Conservation (phyloP, 2,888 invertebrate genomes). For the Panzeria rudis region DNA sequence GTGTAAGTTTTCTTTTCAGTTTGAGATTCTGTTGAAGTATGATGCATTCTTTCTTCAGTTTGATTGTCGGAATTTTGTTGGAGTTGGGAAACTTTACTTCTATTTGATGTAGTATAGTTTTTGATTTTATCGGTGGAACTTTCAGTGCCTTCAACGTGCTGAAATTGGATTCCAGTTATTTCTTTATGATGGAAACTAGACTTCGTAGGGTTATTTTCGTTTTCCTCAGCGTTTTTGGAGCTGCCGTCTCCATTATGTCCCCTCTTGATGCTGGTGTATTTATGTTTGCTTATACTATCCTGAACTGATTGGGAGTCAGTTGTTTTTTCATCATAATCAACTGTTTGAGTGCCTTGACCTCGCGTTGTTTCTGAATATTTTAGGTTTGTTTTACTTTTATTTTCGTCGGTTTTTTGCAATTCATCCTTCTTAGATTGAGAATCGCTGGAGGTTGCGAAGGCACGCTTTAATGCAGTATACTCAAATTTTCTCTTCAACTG, state of each 20-base stretch:
- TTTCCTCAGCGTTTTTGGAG: neutral
- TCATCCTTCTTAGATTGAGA: neutral
- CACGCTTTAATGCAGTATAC: neutral
- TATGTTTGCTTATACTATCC: neutral
- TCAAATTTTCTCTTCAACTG: neutral
- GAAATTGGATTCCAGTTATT: neutral
- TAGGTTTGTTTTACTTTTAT: neutral
- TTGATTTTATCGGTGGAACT: neutral
- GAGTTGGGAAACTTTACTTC: neutral
- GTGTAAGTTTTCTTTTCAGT: conserved; percentile 51
- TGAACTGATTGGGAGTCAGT: neutral
- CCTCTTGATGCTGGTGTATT: neutral
- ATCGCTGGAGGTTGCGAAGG: neutral
- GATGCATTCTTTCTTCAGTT: neutral
- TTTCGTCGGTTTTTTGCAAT: neutral
- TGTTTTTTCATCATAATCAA: neutral
- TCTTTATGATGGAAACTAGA: neutral
- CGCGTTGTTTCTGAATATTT: neutral
- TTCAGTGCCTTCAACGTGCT: neutral
- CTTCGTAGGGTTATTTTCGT: neutral
- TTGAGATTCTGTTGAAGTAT: neutral
- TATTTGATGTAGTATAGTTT: conserved; percentile 5
- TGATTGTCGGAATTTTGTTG: neutral
- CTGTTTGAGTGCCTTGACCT: neutral
- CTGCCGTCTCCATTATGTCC: neutral